Conservation (phyloP, 2,113 vertebrate genomes). For the Eublepharis macularius region DNA sequence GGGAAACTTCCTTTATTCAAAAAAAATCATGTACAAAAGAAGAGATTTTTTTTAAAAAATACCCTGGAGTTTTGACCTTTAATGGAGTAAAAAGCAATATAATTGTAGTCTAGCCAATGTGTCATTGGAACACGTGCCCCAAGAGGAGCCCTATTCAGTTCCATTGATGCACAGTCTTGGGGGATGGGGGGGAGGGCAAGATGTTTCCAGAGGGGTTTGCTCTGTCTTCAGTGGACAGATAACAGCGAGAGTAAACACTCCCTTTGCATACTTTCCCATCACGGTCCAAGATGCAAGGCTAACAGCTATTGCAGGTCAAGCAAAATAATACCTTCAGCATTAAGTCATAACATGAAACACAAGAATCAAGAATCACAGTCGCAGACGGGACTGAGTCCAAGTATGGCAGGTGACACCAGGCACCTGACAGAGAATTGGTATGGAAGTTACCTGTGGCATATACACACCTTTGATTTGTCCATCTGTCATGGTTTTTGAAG, state of each 20-base stretch:
- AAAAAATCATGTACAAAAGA: constrained; percentile 21
- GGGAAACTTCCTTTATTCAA: constrained; percentile 3
- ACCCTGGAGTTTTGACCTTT: not conserved
- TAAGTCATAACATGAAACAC: no score
- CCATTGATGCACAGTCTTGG: not conserved
- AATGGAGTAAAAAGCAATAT: not conserved
- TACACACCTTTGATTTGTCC: not conserved
- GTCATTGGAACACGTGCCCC: not conserved
- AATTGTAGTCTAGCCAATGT: not conserved
- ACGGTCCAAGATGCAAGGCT: no score
- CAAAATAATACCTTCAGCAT: no score
- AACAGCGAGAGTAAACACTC: no score
- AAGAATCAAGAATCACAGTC: no score
- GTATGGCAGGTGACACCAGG: no score
- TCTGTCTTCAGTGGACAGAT: no score
- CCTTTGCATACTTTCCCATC: no score
- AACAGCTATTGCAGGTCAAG: no score
- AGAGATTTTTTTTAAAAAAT: constrained; percentile 17
- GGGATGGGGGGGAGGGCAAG: not conserved
- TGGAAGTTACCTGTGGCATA: not conserved
- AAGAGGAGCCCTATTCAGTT: constrained; percentile 6
- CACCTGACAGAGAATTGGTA: not conserved
- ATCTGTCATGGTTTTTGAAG: not conserved
- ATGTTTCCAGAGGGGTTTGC: not conserved
- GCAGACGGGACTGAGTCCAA: no score